Percentiles rank a stretch among this genome's conserved stretches.
Conservation (phyloP, 53 echinoderm and acorn worm species). For the Arbacia lixula region DNA sequence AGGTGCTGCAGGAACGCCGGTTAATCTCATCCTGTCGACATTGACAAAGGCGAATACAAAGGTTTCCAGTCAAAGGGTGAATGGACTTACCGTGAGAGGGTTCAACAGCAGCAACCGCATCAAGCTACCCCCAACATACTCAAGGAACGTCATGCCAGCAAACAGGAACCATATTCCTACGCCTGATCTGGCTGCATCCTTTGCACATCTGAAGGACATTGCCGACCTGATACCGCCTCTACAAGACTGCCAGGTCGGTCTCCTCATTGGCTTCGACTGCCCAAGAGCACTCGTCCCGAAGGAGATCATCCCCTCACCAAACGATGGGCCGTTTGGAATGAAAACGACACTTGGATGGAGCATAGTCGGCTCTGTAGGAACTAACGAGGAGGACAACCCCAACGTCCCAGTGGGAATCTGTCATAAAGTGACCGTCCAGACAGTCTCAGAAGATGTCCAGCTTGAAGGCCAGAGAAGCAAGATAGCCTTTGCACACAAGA, state of each 20-base stretch:
- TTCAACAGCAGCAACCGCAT: background rate
- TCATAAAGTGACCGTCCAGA: constrained; percentile 32
- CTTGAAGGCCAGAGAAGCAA: background rate
- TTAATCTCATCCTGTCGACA: constrained; percentile 6
- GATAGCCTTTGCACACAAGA: background rate
- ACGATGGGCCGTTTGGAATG: constrained; percentile 58
- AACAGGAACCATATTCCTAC: constrained; percentile 64
- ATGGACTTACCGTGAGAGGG: background rate
- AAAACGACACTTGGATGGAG: constrained; percentile 69
- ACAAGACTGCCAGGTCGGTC: constrained; percentile 51
- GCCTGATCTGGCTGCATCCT: constrained; percentile 49
- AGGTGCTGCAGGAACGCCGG: background rate
- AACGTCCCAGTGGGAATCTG: constrained; percentile 33
- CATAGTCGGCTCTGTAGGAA: constrained; percentile 48
- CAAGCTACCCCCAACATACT: background rate
- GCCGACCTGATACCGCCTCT: constrained; percentile 53
- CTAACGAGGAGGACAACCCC: constrained; percentile 32
- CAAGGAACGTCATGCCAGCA: constrained; percentile 50
- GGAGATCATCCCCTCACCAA: constrained; percentile 29
- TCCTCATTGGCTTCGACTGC: constrained; percentile 59
- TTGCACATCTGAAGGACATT: constrained; percentile 42
- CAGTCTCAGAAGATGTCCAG: background rate
- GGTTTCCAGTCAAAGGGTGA: constrained; percentile 2
- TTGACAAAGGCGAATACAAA: background rate
- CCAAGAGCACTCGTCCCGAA: constrained; percentile 60